A percentile compares a stretch with the other conserved stretches of the same genome.
phyloP scores from a whole-genome alignment of 2,797 vertebrate genomes.

The Channallabes apus region DNA sequence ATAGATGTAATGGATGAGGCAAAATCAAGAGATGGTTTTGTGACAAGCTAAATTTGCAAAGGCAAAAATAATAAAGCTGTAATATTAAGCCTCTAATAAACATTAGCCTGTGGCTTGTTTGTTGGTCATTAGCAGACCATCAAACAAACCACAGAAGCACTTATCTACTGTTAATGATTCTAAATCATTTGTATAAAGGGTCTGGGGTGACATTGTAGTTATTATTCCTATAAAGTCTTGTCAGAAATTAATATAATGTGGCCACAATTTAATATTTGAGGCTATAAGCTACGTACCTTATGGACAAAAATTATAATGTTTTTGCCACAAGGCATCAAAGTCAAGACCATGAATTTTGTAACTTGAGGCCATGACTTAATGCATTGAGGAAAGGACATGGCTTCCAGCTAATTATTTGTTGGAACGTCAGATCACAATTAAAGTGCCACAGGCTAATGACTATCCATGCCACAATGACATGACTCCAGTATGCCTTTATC shows the following conservation, averaged over 20 bases:
- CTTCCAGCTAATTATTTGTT: not conserved
- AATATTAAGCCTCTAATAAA: not conserved
- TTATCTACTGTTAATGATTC: not conserved
- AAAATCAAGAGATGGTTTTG: not conserved
- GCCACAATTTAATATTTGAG: not conserved
- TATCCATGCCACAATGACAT: not conserved
- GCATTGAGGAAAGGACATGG: not conserved
- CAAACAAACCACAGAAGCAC: not conserved
- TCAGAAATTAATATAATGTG: not conserved
- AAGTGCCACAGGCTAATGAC: not conserved
- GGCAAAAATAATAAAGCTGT: not conserved
- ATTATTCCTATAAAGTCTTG: not conserved
- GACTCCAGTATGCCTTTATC: not conserved
- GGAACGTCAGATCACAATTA: not conserved
- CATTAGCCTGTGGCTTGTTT: too few species aligned
- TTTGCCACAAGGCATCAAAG: not conserved
- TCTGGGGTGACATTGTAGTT: not conserved
- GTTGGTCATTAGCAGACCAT: not conserved
- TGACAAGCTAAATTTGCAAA: not conserved
- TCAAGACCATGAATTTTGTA: not conserved
- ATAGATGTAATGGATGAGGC: not conserved
- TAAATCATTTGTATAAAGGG: not conserved
- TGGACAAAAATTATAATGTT: not conserved
- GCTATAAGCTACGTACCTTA: not conserved
- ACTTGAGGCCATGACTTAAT: not conserved